phyloP scores from a whole-genome alignment of 1,140 invertebrate species.

The Drosophila equinoxialis region DNA sequence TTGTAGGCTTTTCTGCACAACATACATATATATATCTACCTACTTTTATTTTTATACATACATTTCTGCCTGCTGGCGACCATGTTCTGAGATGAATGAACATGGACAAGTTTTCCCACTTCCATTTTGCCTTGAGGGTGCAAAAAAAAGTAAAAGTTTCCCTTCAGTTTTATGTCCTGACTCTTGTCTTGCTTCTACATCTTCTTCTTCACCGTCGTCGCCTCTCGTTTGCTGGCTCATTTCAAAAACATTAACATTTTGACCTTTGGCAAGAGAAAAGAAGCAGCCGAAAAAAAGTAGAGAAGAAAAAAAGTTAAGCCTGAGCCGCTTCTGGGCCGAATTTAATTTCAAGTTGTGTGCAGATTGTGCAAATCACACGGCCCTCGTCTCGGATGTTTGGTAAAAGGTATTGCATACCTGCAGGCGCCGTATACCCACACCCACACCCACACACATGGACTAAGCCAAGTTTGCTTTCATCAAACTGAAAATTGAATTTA shows the following conservation, averaged over 20 bases:
- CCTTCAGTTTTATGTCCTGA: conserved; percentile 24
- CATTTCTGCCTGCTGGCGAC: conserved; percentile 37
- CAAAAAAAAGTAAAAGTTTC: conserved; percentile 52
- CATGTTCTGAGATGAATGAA: conserved; percentile 74
- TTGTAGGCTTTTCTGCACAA: conserved; percentile 33
- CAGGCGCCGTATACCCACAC: conserved; percentile 49
- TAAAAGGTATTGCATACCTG: conserved; percentile 59
- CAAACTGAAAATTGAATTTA: conserved; percentile 79
- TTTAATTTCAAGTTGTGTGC: conserved; percentile 74
- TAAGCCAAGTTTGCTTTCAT: conserved; percentile 69
- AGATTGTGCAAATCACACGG: conserved; percentile 57
- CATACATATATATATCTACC: conserved; percentile 1
- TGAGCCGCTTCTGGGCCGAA: conserved; percentile 44
- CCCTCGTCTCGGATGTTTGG: conserved; percentile 2
- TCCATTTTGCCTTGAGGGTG: conserved; percentile 27
- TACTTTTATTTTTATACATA: conserved; percentile 10
- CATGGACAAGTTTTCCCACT: conserved; percentile 76
- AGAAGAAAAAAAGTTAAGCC: conserved; percentile 40
- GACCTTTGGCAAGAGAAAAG: conserved; percentile 55
- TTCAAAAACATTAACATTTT: conserved; percentile 81
- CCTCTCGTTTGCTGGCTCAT: conserved; percentile 48
- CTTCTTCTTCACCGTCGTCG: conserved; percentile 10
- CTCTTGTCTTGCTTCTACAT: neutral
- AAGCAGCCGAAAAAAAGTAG: conserved; percentile 25
- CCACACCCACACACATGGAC: conserved; percentile 19